Evolutionary conservation across 2,113 vertebrate species (phyloP), one percentile per base, ranked within the genome.

Genomic region (Carassius gibelio): DNA sequence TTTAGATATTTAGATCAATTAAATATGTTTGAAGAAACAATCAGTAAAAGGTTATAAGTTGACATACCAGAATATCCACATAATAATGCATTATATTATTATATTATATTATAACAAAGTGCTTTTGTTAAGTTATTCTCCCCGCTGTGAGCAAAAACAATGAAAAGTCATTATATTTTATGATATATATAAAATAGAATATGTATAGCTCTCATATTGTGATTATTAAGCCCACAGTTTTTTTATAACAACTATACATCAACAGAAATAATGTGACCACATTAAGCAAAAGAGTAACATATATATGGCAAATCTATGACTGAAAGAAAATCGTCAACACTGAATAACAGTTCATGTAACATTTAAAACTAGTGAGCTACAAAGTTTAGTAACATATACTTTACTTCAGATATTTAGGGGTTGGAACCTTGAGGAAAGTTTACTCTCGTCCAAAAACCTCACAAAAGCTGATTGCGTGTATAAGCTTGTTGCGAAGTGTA

Each of bases 401-500:
- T 38, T 5, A 59, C 55, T 55, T 4, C 14, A 17, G 15, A 38
- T 62, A 23, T 77, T 59, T 36, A 11, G 52, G 4, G 8, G 8
- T 6, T 34, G 1, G 52, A 38, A 36, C 6, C n/a, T 75, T 0
- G 0, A 38, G 10, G n/a, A 1, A 48, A 3, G 0, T 52, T 86
- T 68, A 93, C 0, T 0, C 0, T 23, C 11, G 0, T n/a, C 88
- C 88, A 92, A 94, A 92, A 15, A 45, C 74, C 88, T 93, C 85
- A 83, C 81, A 88, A 66, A 75, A 55, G 7, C 86, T 88, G 50
- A 90, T 89, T 38, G 88, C 91, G 89, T 0, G 74, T 8, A 91
- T 83, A 36, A 95, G 64, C 34, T 75, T 92, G 7, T 91, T 0
- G 30, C 52, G 42, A 0, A 95, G 91, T 82, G 87, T 86, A 42